Evolutionary conservation across 2,797 vertebrate genomes (phyloP), one percentile per base, ranked within the genome.

Genomic region (Sebastes glaucus): DNA sequence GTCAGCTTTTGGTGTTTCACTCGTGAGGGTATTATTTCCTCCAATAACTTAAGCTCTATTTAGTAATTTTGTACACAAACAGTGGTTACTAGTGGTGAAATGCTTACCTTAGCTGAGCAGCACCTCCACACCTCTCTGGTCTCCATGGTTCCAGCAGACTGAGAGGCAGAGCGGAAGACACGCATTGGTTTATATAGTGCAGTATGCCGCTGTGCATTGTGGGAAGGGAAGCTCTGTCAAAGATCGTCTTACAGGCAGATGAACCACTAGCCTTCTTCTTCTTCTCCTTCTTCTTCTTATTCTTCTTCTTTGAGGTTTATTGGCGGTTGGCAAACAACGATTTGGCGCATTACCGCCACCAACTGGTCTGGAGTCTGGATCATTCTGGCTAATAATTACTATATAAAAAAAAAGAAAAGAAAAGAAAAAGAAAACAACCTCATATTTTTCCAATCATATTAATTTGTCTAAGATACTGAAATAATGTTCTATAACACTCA

Each of bases 201-300:
- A 28, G 11, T 2, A 0, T 28, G 38, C n/a, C 88, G 89, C 89
- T 22, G 20, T 74, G 91, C 71, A 89, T 91, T 77, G 2, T 89
- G 91, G 91, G 90, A 73, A 66, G 11, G 1, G 42, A 76, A 77
- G 9, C 6, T 9, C 14, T 52, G 3, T 5, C 71, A 35, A 78
- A 88, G 77, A 81, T 85, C 74, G 49, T 85, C 8, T 0, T 2
- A 2, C 1, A 1, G 4, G 9, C 9, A 46, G 35, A 79, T 72
- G 60, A 0, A 16, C 30, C 25, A 38, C 13, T 38, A 38, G 35
- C 35, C 33, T 5, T 35, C 11, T 2, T 11, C 33, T 11, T 5
- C 11, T 35, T 11, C 33, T 13, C 1, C 4, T 35, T 11, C 33
- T 11, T 11, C 33, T 35, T 10, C 1, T 33, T 9, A 9, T 33